Percentiles rank a stretch among this genome's conserved stretches.
These are phyloP conservation scores for Esox masquinongy DNA, from an alignment of 2,797 vertebrate species.

Conservation along the genomic window DNA sequence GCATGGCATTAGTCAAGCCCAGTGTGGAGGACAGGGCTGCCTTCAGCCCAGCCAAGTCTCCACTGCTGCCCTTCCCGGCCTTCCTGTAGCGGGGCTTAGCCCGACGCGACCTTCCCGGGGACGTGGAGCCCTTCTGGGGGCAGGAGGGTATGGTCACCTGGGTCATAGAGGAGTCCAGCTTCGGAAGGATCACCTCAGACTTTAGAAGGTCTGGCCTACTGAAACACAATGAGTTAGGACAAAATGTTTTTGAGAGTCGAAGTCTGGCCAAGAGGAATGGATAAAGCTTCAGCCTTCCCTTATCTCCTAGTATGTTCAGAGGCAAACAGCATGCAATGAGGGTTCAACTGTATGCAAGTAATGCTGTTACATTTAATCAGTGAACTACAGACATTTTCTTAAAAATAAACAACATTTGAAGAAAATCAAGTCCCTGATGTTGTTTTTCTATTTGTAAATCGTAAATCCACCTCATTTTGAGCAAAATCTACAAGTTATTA, in stretches of 20 bases:
- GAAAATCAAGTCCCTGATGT: too few species aligned
- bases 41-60: conserved; percentile 83
- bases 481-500: too few species aligned
- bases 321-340: not conserved
- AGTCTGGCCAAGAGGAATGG: not conserved
- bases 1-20: conserved; percentile 63
- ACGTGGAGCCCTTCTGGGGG: conserved; percentile 87
- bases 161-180: conserved; percentile 87
- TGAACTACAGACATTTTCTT: too few species aligned
- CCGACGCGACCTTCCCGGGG: conserved; percentile 86
- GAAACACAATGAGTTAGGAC: conserved; percentile 5
- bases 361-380: not conserved
- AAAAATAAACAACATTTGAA: too few species aligned
- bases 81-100: conserved; percentile 91
- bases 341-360: not conserved
- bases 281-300: not conserved
- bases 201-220: conserved; percentile 92
- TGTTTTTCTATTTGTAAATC: too few species aligned
- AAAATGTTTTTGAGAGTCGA: not conserved
- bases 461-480: too few species aligned
- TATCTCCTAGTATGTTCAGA: not conserved
- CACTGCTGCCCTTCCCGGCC: conserved; percentile 85
- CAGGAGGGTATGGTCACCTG: conserved; percentile 87
- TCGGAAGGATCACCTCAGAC: conserved; percentile 91
- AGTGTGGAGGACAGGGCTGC: conserved; percentile 74